Base-by-base conservation (phyloP, 2,113 vertebrate genomes). In the Notothenia rossii region DNA sequence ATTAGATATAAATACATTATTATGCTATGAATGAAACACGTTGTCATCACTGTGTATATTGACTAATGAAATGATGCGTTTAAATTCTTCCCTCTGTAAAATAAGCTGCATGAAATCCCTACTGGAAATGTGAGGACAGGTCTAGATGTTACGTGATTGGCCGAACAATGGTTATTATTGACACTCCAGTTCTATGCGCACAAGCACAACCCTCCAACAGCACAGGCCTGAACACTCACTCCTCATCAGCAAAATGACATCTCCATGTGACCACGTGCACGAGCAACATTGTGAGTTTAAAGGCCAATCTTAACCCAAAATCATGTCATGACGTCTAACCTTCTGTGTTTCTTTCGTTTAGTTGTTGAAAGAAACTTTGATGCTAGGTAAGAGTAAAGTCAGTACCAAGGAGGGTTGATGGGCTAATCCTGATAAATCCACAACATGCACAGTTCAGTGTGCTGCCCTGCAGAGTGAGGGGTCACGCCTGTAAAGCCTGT, bases 1-100 rank as follows among this genome's bases (percentile, higher is more conserved):
- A 66, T 53, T 48, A 29, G 33, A 76, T 58, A 74, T 79, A 73
- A 88, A 83, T 50, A 82, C 81, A 77, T 70, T n/a, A 56, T 25
- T 45, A 82, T 63, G 54, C 15, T 69, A 62, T 43, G 46, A 84
- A 43, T 67, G 17, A n/a, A 79, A 82, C 9, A 67, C 12, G 11
- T 12, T 73, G 20, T 56, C 20, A 87, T 51, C 46, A 49, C 14
- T 75, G 5, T 75, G 5, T 51, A 46, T 81, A 43, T 46, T 45
- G 11, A 48, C 63, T 63, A 56, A 61, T 22, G 40, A 81, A 82
- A 74, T 56, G 0, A 53, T 10, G 0, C 18, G 12, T 82, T 74
- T 25, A 0, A 36, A 14, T 45, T 64, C 13, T 66, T 36, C 36
- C 29, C 11, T 64, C 58, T 58, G 20, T 17, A 68, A 82, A 56